Evolutionary conservation across 2,797 vertebrate species (phyloP), one percentile per base, ranked within the genome.

Genomic region (Streptopelia turtur): DNA sequence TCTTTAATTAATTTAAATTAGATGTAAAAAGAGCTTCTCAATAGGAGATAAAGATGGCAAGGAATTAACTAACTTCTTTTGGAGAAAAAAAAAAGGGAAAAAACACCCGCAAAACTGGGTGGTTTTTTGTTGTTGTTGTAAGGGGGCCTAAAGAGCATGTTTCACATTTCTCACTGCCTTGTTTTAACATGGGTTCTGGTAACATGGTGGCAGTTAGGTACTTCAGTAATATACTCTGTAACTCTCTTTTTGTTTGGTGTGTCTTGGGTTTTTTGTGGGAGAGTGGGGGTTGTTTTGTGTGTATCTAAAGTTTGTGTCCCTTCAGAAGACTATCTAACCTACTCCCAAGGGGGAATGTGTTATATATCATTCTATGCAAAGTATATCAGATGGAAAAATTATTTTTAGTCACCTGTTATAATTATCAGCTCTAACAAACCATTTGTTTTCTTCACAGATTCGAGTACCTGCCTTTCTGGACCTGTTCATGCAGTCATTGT

Each of bases 401-500:
- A 2, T 78, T 83, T 83, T 60, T 30, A 63, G 28, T 41, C 14
- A 35, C 20, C 8, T 90, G 5, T 83, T 13, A 2, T 52, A 22
- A 43, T 63, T 70, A 56, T 50, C 8, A 53, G 49, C 43, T 88
- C 47, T 95, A 31, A 78, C 66, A 76, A 95, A 71, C 5, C 13
- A 21, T 57, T 95, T 13, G 2, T 91, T 82, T 70, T 72, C 41
- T 15, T 94, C 75, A 33, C 86, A 99, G 98, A 99, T 99, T 83
- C 97, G 99, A 88, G 99, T 99, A n/a, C 99, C 99, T 3, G 99
- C 99, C 49, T 99, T 99, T 95, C 96, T 99, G 91, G 99, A 99
- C 94, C 98, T 99, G 57, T 99, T 99, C 95, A 99, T 99, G 99
- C 99, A 99, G 97, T 99, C 99, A 0, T 98, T 99, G 56, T 99